phyloP scores from a whole-genome alignment of 2,797 vertebrate genomes.

The Fringilla coelebs region DNA sequence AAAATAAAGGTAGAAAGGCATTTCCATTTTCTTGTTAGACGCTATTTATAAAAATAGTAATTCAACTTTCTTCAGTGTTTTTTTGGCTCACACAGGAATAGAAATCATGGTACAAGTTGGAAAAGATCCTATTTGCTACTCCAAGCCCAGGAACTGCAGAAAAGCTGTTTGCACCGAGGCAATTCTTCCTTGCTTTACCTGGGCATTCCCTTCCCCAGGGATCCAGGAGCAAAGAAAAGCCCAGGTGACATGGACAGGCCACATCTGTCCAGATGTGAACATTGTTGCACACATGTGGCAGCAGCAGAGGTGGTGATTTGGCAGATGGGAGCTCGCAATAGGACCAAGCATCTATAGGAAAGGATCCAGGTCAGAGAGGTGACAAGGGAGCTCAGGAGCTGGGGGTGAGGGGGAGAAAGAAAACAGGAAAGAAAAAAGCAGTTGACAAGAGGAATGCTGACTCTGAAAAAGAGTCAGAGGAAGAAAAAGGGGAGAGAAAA shows the following conservation, averaged over 20 bases:
- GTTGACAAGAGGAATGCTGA: background rate
- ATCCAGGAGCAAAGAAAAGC: background rate
- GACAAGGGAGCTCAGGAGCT: background rate
- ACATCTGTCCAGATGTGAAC: background rate
- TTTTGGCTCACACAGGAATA: background rate
- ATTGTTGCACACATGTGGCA: accelerated
- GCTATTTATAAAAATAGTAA: background rate
- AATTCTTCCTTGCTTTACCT: background rate
- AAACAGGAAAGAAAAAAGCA: background rate
- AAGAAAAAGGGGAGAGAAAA: background rate
- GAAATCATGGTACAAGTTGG: accelerated
- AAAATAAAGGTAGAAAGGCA: accelerated
- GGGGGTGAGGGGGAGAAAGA: background rate
- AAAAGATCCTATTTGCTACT: background rate
- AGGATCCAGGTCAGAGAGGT: background rate
- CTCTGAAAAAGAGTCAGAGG: background rate
- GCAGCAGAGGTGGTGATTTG: background rate
- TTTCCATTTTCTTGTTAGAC: background rate
- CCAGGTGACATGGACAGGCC: accelerated
- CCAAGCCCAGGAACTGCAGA: background rate
- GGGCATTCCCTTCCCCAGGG: background rate
- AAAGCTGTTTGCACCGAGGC: background rate
- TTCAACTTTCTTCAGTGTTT: background rate
- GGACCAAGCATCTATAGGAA: accelerated
- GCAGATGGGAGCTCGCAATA: background rate